Conservation (phyloP, 2,113 vertebrate genomes). For the Rhipidura dahli region DNA sequence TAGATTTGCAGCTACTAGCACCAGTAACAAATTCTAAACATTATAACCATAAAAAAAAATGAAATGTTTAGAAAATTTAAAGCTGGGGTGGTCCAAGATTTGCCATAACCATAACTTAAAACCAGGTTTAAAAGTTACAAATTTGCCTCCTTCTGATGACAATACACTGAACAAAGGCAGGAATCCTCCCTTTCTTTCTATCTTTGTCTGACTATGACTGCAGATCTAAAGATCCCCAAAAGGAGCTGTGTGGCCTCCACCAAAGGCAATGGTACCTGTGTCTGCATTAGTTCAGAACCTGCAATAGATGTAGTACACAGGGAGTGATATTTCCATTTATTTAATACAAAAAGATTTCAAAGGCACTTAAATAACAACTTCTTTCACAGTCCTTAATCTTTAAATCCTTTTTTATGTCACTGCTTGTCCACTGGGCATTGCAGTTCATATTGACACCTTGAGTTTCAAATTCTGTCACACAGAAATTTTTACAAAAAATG, state of each 20-base stretch:
- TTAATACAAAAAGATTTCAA: background rate
- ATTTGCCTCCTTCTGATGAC: background rate
- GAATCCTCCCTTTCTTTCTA: background rate
- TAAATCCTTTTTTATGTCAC: background rate
- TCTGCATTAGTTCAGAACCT: background rate
- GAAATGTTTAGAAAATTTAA: constrained; percentile 43
- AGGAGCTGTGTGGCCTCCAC: background rate
- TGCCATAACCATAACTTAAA: constrained; percentile 17
- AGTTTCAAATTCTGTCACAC: background rate
- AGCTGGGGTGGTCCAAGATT: constrained; percentile 36
- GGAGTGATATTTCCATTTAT: background rate
- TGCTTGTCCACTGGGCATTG: background rate
- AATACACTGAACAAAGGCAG: background rate
- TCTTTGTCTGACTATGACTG: background rate
- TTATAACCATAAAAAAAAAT: constrained; percentile 45
- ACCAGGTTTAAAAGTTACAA: background rate
- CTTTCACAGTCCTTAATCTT: background rate
- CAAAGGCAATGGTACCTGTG: background rate
- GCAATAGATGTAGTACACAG: background rate
- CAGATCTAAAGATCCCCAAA: background rate
- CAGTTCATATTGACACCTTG: rapidly evolving
- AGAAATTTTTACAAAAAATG: background rate
- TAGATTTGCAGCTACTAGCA: constrained; percentile 39
- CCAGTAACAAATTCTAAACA: constrained; percentile 50
- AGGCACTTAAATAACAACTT: background rate